Base-by-base conservation (phyloP, 2,888 invertebrate genomes). In the Metacarcinus magister region DNA sequence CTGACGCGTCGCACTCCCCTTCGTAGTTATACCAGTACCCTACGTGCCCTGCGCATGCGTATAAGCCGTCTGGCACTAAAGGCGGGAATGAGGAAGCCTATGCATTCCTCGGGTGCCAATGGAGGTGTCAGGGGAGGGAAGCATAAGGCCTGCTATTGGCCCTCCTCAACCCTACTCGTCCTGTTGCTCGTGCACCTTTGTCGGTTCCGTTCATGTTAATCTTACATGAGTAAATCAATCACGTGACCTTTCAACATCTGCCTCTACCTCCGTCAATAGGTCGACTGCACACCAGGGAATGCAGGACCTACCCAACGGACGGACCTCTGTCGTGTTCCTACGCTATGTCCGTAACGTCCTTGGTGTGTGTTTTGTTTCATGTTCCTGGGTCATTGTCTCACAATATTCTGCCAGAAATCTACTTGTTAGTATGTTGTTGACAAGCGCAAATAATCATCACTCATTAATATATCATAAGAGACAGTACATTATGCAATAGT, bases 211-310 rank as follows among this genome's bases (percentile, higher is more conserved):
- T 32, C 82, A 32, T 13, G 8, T 82, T 2, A 82, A 82, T 82
- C 32, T 82, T 32, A 32, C 82, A 28, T 8, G 82, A 82, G 82
- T 28, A 7, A 32, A 32, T 82, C 82, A 82, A 82, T 82, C 32
- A 32, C 32, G 82, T 82, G 82, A 82, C 82, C 82, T 82, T 82
- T 82, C 10, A 82, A 32, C n/a, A n/a, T 67, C 67, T n/a, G n/a
- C 67, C 67, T 67, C 23, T n/a, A 16, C 67, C n/a, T 67, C 19
- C n/a, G n/a, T 67, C 67, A 67, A 67, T 67, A 67, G 67, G 67
- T n/a, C 0, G n/a, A 8, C 0, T n/a, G 7, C n/a, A 67, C 67
- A 23, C 16, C 7, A 8, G n/a, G 67, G 54, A 2, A 39, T 39
- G 39, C 39, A 39, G 39, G 39, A 39, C 39, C 39, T 39, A 39